Conservation (phyloP, 1,140 invertebrate species). For the Zaprionus ornatus region DNA sequence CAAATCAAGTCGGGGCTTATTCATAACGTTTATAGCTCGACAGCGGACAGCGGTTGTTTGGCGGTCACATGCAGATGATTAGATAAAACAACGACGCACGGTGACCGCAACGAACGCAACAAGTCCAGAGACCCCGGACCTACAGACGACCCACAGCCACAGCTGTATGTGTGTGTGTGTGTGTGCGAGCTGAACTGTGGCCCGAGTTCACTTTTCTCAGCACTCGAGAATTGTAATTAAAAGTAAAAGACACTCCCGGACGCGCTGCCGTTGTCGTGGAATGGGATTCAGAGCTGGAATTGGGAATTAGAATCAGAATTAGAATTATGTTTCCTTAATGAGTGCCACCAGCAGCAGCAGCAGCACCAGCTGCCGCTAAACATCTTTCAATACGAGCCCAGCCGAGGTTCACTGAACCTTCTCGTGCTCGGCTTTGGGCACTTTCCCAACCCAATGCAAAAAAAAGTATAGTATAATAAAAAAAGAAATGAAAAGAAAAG, state of each 20-base stretch:
- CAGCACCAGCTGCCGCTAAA: slow-evolving; percentile 59
- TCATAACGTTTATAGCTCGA: slow-evolving; percentile 71
- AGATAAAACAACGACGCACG: slow-evolving; percentile 62
- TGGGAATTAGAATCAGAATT: slow-evolving; percentile 62
- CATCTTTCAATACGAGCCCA: slow-evolving; percentile 73
- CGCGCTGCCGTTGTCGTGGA: neutral
- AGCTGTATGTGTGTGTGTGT: slow-evolving; percentile 44
- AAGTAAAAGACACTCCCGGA: slow-evolving; percentile 66
- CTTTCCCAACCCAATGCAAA: slow-evolving; percentile 66
- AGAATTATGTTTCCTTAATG: slow-evolving; percentile 82
- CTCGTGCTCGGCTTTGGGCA: slow-evolving; percentile 57
- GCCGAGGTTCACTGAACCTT: slow-evolving; percentile 69
- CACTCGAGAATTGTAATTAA: slow-evolving; percentile 76
- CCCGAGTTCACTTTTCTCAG: slow-evolving; percentile 66
- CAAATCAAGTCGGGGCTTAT: slow-evolving; percentile 67
- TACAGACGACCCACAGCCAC: slow-evolving; percentile 21
- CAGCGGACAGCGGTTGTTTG: slow-evolving; percentile 11
- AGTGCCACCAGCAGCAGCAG: slow-evolving; percentile 54
- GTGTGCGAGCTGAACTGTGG: slow-evolving; percentile 32
- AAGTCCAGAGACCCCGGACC: slow-evolving; percentile 21
- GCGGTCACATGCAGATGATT: slow-evolving; percentile 68
- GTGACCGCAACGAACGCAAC: slow-evolving; percentile 73
- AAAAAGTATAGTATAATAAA: slow-evolving; percentile 22
- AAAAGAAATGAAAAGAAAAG: slow-evolving; percentile 23
- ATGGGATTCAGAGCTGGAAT: slow-evolving; percentile 1